phyloP scores from a whole-genome alignment of 2,888 invertebrate species.

The Stenchaetothrips biformis region DNA sequence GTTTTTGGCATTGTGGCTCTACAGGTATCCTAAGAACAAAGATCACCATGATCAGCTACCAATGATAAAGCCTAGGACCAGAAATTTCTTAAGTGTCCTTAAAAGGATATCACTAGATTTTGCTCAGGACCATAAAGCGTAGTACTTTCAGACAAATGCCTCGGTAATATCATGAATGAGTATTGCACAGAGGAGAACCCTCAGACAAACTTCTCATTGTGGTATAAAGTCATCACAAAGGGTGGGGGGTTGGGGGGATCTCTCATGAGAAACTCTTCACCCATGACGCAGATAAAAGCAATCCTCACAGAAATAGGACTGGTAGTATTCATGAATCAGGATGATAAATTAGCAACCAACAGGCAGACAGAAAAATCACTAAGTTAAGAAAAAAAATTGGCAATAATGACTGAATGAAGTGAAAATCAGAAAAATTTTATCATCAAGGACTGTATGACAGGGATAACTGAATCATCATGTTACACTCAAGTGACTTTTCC shows the following conservation, averaged over 20 bases:
- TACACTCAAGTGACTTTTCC: background rate
- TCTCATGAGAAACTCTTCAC: too few species aligned
- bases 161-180: too few species aligned
- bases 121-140: too few species aligned
- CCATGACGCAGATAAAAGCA: too few species aligned
- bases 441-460: background rate
- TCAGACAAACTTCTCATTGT: background rate
- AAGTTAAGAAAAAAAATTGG: too few species aligned
- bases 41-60: background rate
- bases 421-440: background rate
- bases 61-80: background rate
- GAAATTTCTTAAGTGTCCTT: too few species aligned
- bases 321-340: too few species aligned
- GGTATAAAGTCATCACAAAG: background rate
- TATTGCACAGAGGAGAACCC: too few species aligned
- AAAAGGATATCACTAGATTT: too few species aligned
- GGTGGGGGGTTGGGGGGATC: too few species aligned
- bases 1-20: background rate
- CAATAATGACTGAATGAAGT: background rate
- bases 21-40: background rate
- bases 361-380: background rate
- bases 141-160: too few species aligned
- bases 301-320: too few species aligned
- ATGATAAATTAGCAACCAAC: background rate
- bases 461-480: background rate